Evolutionary conservation across 2,888 invertebrate genomes (phyloP), one percentile per base, ranked within the genome.

Genomic region (Nephrocerus scutellatus): DNA sequence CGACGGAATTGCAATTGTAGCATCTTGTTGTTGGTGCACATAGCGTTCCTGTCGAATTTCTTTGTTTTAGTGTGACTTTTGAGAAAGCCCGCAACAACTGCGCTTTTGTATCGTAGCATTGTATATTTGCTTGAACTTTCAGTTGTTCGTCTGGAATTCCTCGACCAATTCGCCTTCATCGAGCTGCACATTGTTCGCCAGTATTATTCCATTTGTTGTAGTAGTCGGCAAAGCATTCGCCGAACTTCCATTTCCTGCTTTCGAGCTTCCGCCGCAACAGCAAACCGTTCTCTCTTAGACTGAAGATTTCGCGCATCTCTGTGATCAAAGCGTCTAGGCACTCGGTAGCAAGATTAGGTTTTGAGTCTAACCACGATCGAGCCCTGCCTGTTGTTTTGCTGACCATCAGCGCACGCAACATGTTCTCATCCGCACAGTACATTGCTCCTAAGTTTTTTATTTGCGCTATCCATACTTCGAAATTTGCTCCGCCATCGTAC

Each of bases 131-230:
- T n/a, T 46, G 42, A 6, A 12, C 23, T n/a, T 36, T 29, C 9
- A 49, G 14, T 15, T 29, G 33, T n/a, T 23, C 28, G 20, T 47
- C 36, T 2, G 46, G 44, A 10, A 48, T 47, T 4, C 46, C 43
- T 50, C 47, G 7, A 47, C 36, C 2, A 47, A 20, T 26, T 50
- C 42, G 3, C 36, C 39, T 4, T 46, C 39, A 6, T 16, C 14
- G 9, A 44, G 36, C 8, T 39, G 5, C 2, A 44, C 33, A 15
- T 29, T 31, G 12, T 39, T 40, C 3, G 33, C 41, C 31, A 48
- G 30, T 4, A 22, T 10, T 6, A 43, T 5, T 35, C 49, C 46
- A 2, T n/a, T 44, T 40, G 26, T 43, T 41, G 19, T 29, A 47
- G 25, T 47, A 48, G 2, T 35, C 23, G 1, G 31, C 14, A 24